phyloP scores from a whole-genome alignment of 2,888 invertebrate genomes.

The Trichopoda pennipes region DNA sequence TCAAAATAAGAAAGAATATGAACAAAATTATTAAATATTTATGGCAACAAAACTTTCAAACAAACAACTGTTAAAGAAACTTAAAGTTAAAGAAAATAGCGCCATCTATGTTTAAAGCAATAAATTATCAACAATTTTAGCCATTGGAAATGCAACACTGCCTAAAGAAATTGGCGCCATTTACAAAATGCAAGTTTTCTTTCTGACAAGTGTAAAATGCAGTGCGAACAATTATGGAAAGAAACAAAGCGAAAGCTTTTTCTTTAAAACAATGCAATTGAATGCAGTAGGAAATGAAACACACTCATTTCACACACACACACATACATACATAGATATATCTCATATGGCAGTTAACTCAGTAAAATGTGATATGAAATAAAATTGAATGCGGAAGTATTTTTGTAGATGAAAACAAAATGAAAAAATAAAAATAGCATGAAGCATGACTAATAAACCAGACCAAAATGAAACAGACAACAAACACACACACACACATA shows the following conservation, averaged over 20 bases:
- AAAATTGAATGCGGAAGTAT: constrained; percentile 71
- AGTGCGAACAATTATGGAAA: constrained; percentile 29
- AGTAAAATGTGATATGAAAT: constrained; percentile 67
- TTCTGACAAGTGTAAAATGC: constrained; percentile 43
- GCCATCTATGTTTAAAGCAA: constrained; percentile 52
- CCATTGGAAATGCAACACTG: constrained; percentile 45
- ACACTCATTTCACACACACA: constrained; percentile 9
- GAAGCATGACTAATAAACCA: constrained; percentile 42
- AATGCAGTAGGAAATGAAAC: constrained; percentile 29
- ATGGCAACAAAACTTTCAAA: too few relatives aligned
- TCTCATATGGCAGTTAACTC: constrained; percentile 1
- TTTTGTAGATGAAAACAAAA: constrained; percentile 46
- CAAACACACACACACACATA: constrained; percentile 11
- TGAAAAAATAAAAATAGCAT: constrained; percentile 1
- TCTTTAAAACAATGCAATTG: constrained; percentile 1
- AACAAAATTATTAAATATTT: not conserved
- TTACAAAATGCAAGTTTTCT: constrained; percentile 34
- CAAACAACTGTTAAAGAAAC: too few relatives aligned
- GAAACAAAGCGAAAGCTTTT: constrained; percentile 60
- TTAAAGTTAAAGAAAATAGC: constrained; percentile 8
- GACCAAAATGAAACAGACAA: constrained; percentile 24
- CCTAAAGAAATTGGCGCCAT: constrained; percentile 59
- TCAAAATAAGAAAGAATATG: constrained; percentile 37
- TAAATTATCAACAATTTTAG: constrained; percentile 6
- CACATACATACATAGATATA: not conserved